Conservation (phyloP, 2,797 vertebrate genomes). For the Onychomys arenicola region DNA sequence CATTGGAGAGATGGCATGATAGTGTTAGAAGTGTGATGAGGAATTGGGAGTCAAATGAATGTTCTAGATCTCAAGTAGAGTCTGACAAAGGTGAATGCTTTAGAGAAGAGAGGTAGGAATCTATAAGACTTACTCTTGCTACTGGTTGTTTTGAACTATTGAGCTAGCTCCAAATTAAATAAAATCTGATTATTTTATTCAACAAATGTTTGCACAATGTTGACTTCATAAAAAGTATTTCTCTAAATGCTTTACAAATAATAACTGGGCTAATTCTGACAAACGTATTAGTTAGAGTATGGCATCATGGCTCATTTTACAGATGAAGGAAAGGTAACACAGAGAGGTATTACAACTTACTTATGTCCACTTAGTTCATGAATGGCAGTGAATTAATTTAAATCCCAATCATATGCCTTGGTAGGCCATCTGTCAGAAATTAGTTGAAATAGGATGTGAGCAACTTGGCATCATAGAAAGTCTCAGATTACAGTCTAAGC, state of each 20-base stretch:
- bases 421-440: not conserved
- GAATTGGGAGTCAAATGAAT: not conserved
- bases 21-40: not conserved
- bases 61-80: not conserved
- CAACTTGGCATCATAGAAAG: not conserved
- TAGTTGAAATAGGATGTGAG: not conserved
- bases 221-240: not conserved
- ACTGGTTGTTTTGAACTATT: not conserved
- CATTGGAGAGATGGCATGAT: not conserved
- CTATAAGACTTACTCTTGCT: not conserved
- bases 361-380: not conserved
- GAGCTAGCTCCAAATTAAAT: constrained; percentile 3
- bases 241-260: constrained; percentile 30
- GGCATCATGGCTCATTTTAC: constrained; percentile 1
- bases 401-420: not conserved
- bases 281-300: not conserved
- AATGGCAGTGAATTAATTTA: constrained; percentile 19
- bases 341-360: not conserved
- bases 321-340: not conserved
- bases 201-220: constrained; percentile 8
- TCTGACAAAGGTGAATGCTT: not conserved
- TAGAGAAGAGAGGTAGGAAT: not conserved
- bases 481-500: not conserved
- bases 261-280: not conserved
- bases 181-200: not conserved